Evolutionary conservation across 37 sponge, comb jelly and placozoan species (phyloP).

Genomic region (Dysidea cf. avara): DNA sequence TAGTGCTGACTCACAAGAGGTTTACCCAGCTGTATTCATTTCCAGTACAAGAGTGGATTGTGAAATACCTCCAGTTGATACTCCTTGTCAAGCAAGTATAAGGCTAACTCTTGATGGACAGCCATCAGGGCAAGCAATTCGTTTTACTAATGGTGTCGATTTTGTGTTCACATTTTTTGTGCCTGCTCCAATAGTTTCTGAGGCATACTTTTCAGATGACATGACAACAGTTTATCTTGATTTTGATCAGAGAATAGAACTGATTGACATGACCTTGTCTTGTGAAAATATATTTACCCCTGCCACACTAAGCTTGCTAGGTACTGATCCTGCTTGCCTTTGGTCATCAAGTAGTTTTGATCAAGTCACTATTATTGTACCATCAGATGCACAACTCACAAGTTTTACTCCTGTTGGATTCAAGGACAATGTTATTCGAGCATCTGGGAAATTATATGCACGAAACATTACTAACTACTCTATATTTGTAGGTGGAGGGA

Average conservation of each 20-base stretch:
- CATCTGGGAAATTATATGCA: constrained; percentile 15
- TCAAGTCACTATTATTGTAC: constrained; percentile 27
- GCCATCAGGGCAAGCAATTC: constrained; percentile 45
- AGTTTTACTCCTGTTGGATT: constrained; percentile 36
- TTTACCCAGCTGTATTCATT: constrained; percentile 25
- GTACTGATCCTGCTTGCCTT: constrained; percentile 21
- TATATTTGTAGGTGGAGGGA: constrained; percentile 27
- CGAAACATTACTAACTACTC: constrained; percentile 20
- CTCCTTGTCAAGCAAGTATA: constrained; percentile 59
- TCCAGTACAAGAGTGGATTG: constrained; percentile 36
- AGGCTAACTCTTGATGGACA: constrained; percentile 69
- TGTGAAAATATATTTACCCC: constrained; percentile 39
- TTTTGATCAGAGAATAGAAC: constrained; percentile 53
- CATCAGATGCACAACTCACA: constrained; percentile 31
- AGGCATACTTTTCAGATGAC: constrained; percentile 57
- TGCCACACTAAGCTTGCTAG: constrained; percentile 28
- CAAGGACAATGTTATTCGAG: constrained; percentile 27
- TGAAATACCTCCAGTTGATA: constrained; percentile 49
- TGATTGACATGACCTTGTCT: not conserved
- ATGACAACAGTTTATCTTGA: constrained; percentile 32
- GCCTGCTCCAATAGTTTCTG: constrained; percentile 32
- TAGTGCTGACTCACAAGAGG: not conserved
- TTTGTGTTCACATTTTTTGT: constrained; percentile 36
- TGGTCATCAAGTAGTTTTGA: constrained; percentile 25
- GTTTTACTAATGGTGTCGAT: not conserved